These are phyloP conservation scores for Drosophila tropicalis DNA, from an alignment of 1,140 invertebrate genomes.

Conservation along the genomic window DNA sequence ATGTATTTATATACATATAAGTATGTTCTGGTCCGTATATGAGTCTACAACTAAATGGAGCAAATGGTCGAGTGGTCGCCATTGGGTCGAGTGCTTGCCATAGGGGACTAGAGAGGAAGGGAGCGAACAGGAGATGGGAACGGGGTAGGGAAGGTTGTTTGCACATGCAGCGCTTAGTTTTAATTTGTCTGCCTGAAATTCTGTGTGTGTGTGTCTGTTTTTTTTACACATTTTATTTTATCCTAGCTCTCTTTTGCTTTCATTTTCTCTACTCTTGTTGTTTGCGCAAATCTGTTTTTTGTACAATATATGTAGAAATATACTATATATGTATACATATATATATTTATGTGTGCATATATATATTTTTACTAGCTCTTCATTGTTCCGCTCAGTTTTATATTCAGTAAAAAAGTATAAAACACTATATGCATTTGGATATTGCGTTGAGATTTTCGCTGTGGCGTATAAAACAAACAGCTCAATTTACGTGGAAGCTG, in stretches of 20 bases:
- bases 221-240: conserved; percentile 25
- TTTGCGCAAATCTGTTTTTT: conserved; percentile 71
- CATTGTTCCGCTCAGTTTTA: conserved; percentile 53
- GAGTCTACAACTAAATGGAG: conserved; percentile 68
- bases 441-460: conserved; percentile 73
- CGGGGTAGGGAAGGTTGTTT: conserved; percentile 54
- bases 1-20: conserved; percentile 14
- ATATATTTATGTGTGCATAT: conserved; percentile 19
- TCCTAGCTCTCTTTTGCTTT: neutral
- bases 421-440: conserved; percentile 57
- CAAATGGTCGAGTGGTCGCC: conserved; percentile 77
- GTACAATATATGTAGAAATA: conserved; percentile 31
- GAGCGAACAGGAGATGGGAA: neutral
- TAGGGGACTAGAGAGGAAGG: neutral
- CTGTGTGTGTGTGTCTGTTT: conserved; percentile 30
- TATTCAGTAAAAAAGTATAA: conserved; percentile 30
- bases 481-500: conserved; percentile 58
- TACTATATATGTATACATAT: conserved; percentile 26
- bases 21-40: conserved; percentile 2
- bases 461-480: conserved; percentile 61
- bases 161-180: conserved; percentile 76
- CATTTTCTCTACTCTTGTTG: conserved; percentile 23
- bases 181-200: conserved; percentile 75
- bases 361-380: conserved; percentile 43
- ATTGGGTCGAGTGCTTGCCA: conserved; percentile 66